A percentile compares a stretch with the other conserved stretches of the same genome.
Evolutionary conservation across 2,113 vertebrate genomes (phyloP).

Genomic region (Athene cunicularia): DNA sequence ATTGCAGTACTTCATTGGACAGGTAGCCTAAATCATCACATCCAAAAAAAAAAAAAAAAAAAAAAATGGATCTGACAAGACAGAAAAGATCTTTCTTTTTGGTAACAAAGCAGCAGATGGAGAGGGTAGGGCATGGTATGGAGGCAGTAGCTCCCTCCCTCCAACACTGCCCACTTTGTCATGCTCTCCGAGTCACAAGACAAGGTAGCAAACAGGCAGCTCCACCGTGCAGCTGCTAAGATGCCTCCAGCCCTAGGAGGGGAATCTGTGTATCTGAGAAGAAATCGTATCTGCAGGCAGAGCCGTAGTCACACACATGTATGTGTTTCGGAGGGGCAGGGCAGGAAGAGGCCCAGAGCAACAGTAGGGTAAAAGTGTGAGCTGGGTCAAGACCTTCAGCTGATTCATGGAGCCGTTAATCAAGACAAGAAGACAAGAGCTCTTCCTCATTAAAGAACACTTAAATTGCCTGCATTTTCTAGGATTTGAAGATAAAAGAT

Average conservation of each 20-base stretch:
- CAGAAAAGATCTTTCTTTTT: background rate
- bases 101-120: background rate
- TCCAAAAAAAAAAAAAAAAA: accelerated
- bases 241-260: background rate
- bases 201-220: background rate
- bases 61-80: background rate
- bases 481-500: background rate
- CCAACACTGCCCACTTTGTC: background rate
- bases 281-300: background rate
- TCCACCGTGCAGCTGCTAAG: background rate
- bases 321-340: background rate
- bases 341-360: background rate
- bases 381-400: background rate
- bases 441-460: background rate
- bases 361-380: background rate
- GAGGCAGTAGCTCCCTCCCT: background rate
- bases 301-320: background rate
- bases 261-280: background rate
- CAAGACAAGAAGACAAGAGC: background rate
- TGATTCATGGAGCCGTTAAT: background rate
- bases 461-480: background rate
- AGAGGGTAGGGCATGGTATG: background rate
- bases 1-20: background rate
- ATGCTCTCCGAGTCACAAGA: background rate
- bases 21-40: background rate